A percentile compares a stretch with the other conserved stretches of the same genome.
These are phyloP conservation scores for Globia sparganii DNA, from an alignment of 2,888 invertebrate species.

Conservation along the genomic window DNA sequence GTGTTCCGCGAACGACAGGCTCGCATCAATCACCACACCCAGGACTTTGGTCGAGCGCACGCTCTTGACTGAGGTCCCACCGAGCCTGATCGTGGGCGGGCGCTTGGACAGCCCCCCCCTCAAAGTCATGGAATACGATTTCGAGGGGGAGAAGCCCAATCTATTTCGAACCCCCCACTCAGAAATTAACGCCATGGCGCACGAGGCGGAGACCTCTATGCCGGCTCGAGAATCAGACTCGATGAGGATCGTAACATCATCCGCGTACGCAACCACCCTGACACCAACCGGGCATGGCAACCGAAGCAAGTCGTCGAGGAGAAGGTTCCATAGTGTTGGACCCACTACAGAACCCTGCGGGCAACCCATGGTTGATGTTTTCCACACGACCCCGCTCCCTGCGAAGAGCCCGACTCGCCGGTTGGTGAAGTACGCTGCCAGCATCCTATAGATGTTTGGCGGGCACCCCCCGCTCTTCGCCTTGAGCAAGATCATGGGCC, in stretches of 20 bases:
- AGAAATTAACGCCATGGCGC: too few species aligned
- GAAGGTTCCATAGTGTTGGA: constrained; percentile 61
- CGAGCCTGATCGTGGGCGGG: neutral
- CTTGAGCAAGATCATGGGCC: constrained; percentile 71
- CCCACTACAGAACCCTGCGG: constrained; percentile 66
- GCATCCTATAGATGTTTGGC: constrained; percentile 63
- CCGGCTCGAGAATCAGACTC: constrained; percentile 34
- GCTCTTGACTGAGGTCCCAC: too few species aligned
- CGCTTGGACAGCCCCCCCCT: too few species aligned
- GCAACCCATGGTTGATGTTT: constrained; percentile 46
- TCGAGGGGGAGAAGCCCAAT: too few species aligned
- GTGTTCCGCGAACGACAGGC: too few species aligned
- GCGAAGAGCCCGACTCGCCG: constrained; percentile 55
- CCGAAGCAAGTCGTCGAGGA: constrained; percentile 63
- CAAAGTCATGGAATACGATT: too few species aligned
- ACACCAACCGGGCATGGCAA: constrained; percentile 54
- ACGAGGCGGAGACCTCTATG: too few species aligned
- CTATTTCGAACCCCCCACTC: too few species aligned
- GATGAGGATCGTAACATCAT: constrained; percentile 63
- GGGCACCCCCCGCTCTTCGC: constrained; percentile 61
- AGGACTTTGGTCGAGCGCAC: too few species aligned
- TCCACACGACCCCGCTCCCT: constrained; percentile 47
- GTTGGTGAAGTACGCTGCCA: too few species aligned
- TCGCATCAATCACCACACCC: too few species aligned
- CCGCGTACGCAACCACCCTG: constrained; percentile 59